These are phyloP conservation scores for Synodontis membranacea DNA, from an alignment of 2,113 vertebrate genomes.

Conservation along the genomic window DNA sequence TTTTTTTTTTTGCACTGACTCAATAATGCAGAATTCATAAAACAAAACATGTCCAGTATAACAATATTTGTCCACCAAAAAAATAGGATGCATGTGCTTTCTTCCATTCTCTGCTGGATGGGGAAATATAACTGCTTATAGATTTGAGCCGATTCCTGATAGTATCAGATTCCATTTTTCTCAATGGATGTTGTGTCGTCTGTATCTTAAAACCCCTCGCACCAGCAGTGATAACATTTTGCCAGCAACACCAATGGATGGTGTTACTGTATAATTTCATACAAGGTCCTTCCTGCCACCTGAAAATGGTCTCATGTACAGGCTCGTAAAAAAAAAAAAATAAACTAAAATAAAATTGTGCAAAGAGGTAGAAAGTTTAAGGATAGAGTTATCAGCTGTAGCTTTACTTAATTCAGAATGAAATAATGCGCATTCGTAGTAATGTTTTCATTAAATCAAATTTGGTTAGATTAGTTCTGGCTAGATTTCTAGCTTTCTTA, in stretches of 20 bases:
- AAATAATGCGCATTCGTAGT: background rate
- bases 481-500: background rate
- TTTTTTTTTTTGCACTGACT: too few species aligned
- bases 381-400: background rate
- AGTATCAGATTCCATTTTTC: background rate
- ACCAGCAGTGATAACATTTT: background rate
- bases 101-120: too few species aligned
- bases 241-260: background rate
- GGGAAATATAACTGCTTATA: background rate
- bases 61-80: too few species aligned
- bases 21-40: too few species aligned
- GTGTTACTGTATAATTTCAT: background rate
- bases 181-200: background rate
- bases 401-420: background rate
- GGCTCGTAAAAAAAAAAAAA: background rate
- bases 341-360: background rate
- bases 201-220: background rate
- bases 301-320: background rate
- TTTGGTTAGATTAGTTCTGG: background rate
- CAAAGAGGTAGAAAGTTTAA: background rate
- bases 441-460: background rate
- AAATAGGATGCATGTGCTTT: too few species aligned
- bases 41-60: too few species aligned
- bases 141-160: background rate
- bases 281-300: background rate